Percentiles rank a stretch among this genome's conserved stretches.
Conservation (phyloP, 2,888 invertebrate genomes). For the Schizaphis graminum region DNA sequence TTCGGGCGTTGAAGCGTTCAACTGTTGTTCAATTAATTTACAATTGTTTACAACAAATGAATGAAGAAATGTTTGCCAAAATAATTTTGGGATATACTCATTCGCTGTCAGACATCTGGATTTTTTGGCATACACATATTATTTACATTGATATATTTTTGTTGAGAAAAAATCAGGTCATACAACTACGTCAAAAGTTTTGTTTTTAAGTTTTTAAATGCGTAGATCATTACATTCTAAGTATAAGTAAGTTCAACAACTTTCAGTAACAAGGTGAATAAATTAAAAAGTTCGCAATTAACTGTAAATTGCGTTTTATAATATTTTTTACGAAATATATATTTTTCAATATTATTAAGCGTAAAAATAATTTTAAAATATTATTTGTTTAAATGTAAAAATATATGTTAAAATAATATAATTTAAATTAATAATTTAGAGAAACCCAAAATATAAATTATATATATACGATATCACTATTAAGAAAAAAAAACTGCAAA, state of each 20-base stretch:
- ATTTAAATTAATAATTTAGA: background rate
- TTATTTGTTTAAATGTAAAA: background rate
- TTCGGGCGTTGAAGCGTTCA: background rate
- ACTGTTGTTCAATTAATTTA: background rate
- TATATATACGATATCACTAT: background rate
- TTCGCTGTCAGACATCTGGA: conserved; percentile 40
- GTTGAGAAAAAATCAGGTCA: conserved; percentile 42
- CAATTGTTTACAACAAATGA: conserved; percentile 31
- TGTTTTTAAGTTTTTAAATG: conserved; percentile 52
- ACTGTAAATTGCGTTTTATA: background rate
- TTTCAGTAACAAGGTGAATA: conserved; percentile 32
- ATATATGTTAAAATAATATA: background rate
- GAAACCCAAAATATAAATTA: background rate
- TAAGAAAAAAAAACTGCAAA: background rate
- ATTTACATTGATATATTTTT: conserved; percentile 45
- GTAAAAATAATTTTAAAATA: background rate
- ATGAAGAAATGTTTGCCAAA: conserved; percentile 47
- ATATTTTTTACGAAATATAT: background rate
- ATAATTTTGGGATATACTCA: conserved; percentile 27
- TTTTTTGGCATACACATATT: conserved; percentile 50
- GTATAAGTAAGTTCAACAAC: conserved; percentile 7
- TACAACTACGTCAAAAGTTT: conserved; percentile 48
- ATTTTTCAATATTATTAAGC: background rate
- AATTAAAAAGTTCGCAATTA: background rate
- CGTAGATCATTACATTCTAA: conserved; percentile 24